Evolutionary conservation across 2,888 invertebrate genomes (phyloP), one percentile per base, ranked within the genome.

Genomic region (Xestia sexstrigata): DNA sequence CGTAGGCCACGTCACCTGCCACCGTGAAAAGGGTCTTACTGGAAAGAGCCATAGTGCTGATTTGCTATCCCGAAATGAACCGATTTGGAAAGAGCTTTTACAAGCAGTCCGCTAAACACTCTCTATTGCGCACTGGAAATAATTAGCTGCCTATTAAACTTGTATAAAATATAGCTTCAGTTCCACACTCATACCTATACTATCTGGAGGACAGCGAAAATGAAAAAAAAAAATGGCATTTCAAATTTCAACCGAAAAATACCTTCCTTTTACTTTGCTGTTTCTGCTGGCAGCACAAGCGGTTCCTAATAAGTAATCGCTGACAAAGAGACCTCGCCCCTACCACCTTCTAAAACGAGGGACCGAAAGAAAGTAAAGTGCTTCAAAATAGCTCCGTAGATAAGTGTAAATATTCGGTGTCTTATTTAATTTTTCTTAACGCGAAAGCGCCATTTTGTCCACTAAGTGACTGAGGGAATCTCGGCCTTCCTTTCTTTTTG

Each of bases 351-450:
- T 88, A 85, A 89, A 78, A 89, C 90, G 88, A 84, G 84, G 89
- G 89, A 87, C 82, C 78, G 86, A 89, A 90, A 92, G 88, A 91
- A 84, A 90, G 93, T 88, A 91, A 92, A 94, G 94, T 94, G 94
- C 92, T 93, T 91, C 91, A 92, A 94, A 93, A 93, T 92, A 92
- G 90, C 92, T 70, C 82, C 87, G 83, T 86, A 90, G 91, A 92
- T 92, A 92, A 93, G 91, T 93, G 92, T 93, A 93, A 93, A 93
- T 92, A 93, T 93, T 92, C 91, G 91, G 91, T 92, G 92, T 93
- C 92, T 93, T 92, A 92, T 93, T 91, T 92, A 92, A 93, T 93
- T 92, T 93, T 91, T 92, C 90, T 89, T 82, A 92, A 87, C 87
- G 86, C 79, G 78, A 88, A 82, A 87, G 70, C 66, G 80, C 77